A percentile compares a stretch with the other conserved stretches of the same genome.
Evolutionary conservation across 30 jellyfish, hydroid and myxozoan genomes (phyloP).

Genomic region (Turritopsis dohrnii): DNA sequence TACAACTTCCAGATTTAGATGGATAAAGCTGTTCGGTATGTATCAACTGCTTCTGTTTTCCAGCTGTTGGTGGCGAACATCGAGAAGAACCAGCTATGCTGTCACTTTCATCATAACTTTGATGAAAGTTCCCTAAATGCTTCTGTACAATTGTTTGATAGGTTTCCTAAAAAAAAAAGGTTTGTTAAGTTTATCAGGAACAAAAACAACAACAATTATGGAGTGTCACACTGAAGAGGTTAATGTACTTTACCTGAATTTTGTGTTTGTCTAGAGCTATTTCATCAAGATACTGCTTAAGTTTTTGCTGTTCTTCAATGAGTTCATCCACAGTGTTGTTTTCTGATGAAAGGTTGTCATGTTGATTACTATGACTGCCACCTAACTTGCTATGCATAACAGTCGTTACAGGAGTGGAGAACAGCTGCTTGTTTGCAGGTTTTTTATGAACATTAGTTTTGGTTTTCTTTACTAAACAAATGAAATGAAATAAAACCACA

Average conservation of each 20-base stretch:
- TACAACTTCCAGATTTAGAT: neutral
- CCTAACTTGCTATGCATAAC: neutral
- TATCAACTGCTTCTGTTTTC: neutral
- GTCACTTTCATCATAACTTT: neutral
- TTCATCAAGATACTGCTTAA: neutral
- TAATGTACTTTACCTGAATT: slow-evolving; percentile 13
- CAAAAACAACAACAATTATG: too few species aligned
- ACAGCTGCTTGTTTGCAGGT: slow-evolving; percentile 2
- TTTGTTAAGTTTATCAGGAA: neutral
- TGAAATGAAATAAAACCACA: neutral
- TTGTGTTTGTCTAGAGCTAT: slow-evolving; percentile 4
- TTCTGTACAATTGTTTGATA: neutral
- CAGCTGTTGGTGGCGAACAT: neutral
- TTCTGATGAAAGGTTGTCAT: neutral
- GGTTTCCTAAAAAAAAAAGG: neutral
- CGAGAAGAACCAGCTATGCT: neutral
- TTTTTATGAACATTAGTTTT: neutral
- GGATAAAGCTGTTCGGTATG: neutral
- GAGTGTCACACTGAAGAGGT: too few species aligned
- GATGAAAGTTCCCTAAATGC: neutral
- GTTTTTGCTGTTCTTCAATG: neutral
- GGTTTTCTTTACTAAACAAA: neutral
- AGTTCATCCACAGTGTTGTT: slow-evolving; percentile 25
- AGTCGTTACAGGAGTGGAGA: neutral
- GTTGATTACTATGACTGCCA: neutral